A percentile compares a stretch with the other conserved stretches of the same genome.
These are phyloP conservation scores for Pollachius pollachius DNA, from an alignment of 2,113 vertebrate species.

Conservation along the genomic window DNA sequence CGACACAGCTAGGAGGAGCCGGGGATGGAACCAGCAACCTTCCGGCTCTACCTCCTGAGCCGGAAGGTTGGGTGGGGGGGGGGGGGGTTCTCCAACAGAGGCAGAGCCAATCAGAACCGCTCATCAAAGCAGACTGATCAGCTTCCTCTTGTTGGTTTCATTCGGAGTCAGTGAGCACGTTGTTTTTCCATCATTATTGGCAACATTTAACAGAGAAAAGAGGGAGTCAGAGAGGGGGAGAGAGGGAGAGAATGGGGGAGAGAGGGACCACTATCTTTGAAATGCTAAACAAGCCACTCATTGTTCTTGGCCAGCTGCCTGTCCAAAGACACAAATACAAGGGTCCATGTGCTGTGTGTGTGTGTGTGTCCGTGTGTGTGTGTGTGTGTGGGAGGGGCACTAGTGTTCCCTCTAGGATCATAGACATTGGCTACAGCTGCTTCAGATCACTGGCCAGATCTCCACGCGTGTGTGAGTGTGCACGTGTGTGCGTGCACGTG, in stretches of 20 bases:
- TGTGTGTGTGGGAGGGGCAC: conserved; percentile 41
- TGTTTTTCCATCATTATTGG: conserved; percentile 47
- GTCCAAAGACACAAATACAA: conserved; percentile 51
- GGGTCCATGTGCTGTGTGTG: conserved; percentile 31
- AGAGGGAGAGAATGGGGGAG: conserved; percentile 22
- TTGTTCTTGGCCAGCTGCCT: conserved; percentile 75
- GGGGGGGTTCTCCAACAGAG: too few relatives aligned
- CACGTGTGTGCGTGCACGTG: not conserved
- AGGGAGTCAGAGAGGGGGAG: conserved; percentile 5
- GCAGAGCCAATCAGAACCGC: too few relatives aligned
- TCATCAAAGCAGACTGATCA: too few relatives aligned
- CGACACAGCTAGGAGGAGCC: too few relatives aligned
- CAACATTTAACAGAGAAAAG: conserved; percentile 8
- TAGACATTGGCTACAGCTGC: conserved; percentile 55
- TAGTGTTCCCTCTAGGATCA: conserved; percentile 45
- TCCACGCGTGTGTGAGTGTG: conserved; percentile 14
- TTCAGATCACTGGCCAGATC: conserved; percentile 55
- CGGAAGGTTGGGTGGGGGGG: not conserved
- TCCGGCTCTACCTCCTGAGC: too few relatives aligned
- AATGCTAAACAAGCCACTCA: conserved; percentile 72
- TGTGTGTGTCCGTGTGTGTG: conserved; percentile 19
- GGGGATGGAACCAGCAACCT: too few relatives aligned
- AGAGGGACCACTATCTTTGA: conserved; percentile 60
- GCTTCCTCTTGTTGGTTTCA: not conserved
- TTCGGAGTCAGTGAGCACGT: conserved; percentile 34